These are phyloP conservation scores for Gnathonemus echidnorhynchus DNA, from an alignment of 2,113 vertebrate species.

Conservation along the genomic window DNA sequence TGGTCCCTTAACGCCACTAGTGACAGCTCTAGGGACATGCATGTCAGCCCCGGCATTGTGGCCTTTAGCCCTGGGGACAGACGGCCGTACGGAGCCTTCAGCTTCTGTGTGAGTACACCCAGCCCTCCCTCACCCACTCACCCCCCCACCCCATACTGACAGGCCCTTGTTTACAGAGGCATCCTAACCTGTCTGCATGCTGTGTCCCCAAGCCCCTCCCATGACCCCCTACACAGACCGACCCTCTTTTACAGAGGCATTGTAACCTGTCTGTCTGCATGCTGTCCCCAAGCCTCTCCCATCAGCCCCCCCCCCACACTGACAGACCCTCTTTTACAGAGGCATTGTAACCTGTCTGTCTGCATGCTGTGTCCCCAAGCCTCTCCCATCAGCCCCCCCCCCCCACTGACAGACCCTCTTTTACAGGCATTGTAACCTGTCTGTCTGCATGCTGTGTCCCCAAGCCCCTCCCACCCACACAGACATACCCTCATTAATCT, in stretches of 20 bases:
- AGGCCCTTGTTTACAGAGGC: neutral
- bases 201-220: neutral
- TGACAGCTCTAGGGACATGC: constrained; percentile 87
- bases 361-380: neutral
- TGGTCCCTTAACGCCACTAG: constrained; percentile 93
- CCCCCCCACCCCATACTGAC: neutral
- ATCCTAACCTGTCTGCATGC: neutral
- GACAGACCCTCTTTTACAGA: neutral
- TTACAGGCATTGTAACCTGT: neutral
- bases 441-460: neutral
- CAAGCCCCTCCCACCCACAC: neutral
- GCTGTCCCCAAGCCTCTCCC: no score
- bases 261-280: no score
- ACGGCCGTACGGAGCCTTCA: constrained; percentile 76
- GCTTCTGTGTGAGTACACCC: constrained; percentile 85
- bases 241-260: neutral
- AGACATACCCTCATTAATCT: neutral
- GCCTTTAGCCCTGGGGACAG: constrained; percentile 80
- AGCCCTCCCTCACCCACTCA: constrained; percentile 3
- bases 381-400: no score
- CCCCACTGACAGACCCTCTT: neutral
- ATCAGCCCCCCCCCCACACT: no score
- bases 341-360: neutral
- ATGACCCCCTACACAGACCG: neutral
- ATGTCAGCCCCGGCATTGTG: constrained; percentile 90